These are phyloP conservation scores for Macaca fascicularis DNA, from an alignment of 2,113 vertebrate species.

Conservation along the genomic window DNA sequence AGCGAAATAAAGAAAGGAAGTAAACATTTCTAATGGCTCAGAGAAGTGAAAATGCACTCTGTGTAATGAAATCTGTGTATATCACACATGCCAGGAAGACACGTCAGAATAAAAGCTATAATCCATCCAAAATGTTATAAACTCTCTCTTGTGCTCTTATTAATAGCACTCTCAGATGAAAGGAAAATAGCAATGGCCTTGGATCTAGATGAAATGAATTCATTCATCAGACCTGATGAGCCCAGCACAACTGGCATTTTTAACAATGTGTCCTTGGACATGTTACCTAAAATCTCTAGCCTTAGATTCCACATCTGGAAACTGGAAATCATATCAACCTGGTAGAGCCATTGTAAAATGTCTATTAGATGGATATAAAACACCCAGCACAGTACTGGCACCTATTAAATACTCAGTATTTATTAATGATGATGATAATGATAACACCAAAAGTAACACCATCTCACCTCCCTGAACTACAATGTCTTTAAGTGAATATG, in stretches of 20 bases:
- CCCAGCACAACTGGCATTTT: not conserved
- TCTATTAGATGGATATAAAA: not conserved
- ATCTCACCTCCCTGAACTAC: not conserved
- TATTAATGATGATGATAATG: not conserved
- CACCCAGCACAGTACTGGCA: not conserved
- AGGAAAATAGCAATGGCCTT: constrained; percentile 35
- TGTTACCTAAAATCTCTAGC: not conserved
- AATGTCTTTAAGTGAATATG: not conserved
- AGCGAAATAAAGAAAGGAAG: not conserved
- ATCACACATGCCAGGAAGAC: not conserved
- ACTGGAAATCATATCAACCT: not conserved
- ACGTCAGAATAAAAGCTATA: not conserved
- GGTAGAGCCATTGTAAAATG: not conserved
- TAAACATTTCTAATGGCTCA: not conserved
- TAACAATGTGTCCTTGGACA: not conserved
- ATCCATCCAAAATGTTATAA: not conserved
- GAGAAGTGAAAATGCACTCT: constrained; percentile 11
- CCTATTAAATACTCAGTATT: not conserved
- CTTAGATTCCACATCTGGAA: constrained; percentile 36
- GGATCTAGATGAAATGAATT: not conserved
- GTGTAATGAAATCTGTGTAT: not conserved
- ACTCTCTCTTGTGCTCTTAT: not conserved
- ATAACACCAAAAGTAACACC: not conserved
- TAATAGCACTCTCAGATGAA: not conserved
- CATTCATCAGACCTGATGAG: not conserved